Evolutionary conservation across 1,140 invertebrate species (phyloP).

Genomic region (Drosophila pruinosa): DNA sequence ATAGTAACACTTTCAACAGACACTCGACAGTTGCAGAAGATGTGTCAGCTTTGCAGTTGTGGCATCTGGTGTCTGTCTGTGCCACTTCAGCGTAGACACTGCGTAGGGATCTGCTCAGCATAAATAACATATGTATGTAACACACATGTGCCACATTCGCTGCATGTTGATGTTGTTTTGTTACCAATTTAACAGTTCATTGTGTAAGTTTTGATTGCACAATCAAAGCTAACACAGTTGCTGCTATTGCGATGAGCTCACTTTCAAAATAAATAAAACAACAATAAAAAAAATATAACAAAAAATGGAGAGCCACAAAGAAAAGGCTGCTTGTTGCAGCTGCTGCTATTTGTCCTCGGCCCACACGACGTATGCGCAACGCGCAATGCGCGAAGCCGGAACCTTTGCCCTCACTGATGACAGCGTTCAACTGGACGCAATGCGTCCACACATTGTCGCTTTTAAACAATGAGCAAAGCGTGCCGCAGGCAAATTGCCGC

Average conservation of each 20-base stretch:
- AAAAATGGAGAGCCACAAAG: not conserved
- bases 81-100: not conserved
- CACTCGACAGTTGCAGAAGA: not conserved
- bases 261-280: slow-evolving; percentile 49
- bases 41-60: not conserved
- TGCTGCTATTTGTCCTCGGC: slow-evolving; percentile 14
- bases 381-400: slow-evolving; percentile 21
- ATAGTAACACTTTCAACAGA: too few relatives aligned
- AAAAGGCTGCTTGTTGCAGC: not conserved
- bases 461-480: slow-evolving; percentile 31
- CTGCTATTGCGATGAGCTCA: slow-evolving; percentile 32
- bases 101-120: not conserved
- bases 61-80: not conserved
- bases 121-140: not conserved
- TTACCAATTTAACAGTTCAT: not conserved
- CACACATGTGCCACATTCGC: not conserved
- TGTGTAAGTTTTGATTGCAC: slow-evolving; percentile 36
- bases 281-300: not conserved
- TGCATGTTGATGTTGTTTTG: not conserved
- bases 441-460: slow-evolving; percentile 39
- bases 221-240: slow-evolving; percentile 19
- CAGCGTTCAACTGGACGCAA: slow-evolving; percentile 55
- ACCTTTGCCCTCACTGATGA: slow-evolving; percentile 12
- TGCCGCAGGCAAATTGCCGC: slow-evolving; percentile 28
- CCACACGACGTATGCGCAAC: slow-evolving; percentile 44